These are phyloP conservation scores for Quadroppia sp. DNA, from an alignment of 2,888 invertebrate species.

Conservation along the genomic window DNA sequence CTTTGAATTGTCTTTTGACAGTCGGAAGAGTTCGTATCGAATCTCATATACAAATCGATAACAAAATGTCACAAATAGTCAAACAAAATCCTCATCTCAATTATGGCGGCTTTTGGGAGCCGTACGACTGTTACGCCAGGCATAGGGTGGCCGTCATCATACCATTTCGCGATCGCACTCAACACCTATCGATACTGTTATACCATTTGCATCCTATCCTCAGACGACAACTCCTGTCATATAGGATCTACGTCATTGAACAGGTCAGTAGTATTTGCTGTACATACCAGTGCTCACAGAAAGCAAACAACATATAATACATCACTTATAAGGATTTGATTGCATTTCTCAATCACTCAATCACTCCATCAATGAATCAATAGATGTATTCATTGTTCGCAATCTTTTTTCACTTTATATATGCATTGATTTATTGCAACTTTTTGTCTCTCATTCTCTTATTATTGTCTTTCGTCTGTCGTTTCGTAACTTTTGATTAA, in stretches of 20 bases:
- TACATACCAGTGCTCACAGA: too few relatives aligned
- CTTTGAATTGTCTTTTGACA: neutral
- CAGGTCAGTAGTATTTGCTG: conserved; percentile 53
- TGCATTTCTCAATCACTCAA: neutral
- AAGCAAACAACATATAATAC: too few relatives aligned
- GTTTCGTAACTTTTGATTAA: neutral
- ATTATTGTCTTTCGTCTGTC: neutral
- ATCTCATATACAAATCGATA: neutral
- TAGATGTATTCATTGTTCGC: neutral
- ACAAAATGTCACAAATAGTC: neutral
- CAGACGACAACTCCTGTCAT: conserved; percentile 56
- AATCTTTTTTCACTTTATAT: neutral
- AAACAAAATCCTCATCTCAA: conserved; percentile 10
- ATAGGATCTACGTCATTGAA: conserved; percentile 58
- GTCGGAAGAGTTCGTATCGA: conserved; percentile 39
- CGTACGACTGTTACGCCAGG: conserved; percentile 46
- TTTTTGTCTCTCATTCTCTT: neutral
- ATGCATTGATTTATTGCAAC: neutral
- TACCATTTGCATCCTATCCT: conserved; percentile 57
- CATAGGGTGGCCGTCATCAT: conserved; percentile 52
- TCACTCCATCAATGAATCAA: neutral
- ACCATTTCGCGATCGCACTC: conserved; percentile 54
- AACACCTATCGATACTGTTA: conserved; percentile 56
- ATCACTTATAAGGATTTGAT: neutral
- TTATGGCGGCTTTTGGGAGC: conserved; percentile 44